Conservation (phyloP, 2,113 vertebrate genomes). For the Toxotes chatareus region DNA sequence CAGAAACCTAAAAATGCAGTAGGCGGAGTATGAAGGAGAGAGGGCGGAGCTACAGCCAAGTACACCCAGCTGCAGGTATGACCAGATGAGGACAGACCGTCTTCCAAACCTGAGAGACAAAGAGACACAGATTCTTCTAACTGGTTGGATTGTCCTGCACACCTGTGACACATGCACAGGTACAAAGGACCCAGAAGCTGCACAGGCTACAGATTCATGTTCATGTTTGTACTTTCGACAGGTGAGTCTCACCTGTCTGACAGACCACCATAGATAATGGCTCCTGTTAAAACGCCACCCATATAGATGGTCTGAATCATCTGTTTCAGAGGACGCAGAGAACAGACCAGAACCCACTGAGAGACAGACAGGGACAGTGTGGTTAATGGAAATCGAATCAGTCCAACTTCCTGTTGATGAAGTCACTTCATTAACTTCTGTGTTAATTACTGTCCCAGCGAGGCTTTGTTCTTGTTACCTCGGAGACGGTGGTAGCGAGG, state of each 20-base stretch:
- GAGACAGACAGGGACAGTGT: conserved; percentile 7
- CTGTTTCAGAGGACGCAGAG: conserved; percentile 81
- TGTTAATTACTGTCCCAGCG: no score
- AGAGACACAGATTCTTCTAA: background rate
- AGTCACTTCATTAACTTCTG: background rate
- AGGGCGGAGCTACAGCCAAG: conserved; percentile 84
- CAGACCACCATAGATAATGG: conserved; percentile 81
- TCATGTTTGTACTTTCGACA: background rate
- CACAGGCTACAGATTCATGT: no score
- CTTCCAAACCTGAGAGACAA: conserved; percentile 86
- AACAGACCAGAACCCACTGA: conserved; percentile 88
- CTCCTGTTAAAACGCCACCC: conserved; percentile 83
- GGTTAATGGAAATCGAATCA: no score
- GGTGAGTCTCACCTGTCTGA: conserved; percentile 82
- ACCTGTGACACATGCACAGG: background rate
- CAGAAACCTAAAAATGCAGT: conserved; percentile 88
- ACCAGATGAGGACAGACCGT: conserved; percentile 86
- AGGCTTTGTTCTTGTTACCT: conserved; percentile 78
- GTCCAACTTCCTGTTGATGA: background rate
- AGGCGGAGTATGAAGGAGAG: conserved; percentile 82
- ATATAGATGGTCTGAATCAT: conserved; percentile 88
- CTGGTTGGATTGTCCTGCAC: no score
- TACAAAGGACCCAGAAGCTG: background rate
- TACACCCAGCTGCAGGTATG: conserved; percentile 87
- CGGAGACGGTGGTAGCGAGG: conserved; percentile 86